Evolutionary conservation across 1,140 invertebrate species (phyloP), one percentile per base, ranked within the genome.

Genomic region (Drosophila quadrilineata): DNA sequence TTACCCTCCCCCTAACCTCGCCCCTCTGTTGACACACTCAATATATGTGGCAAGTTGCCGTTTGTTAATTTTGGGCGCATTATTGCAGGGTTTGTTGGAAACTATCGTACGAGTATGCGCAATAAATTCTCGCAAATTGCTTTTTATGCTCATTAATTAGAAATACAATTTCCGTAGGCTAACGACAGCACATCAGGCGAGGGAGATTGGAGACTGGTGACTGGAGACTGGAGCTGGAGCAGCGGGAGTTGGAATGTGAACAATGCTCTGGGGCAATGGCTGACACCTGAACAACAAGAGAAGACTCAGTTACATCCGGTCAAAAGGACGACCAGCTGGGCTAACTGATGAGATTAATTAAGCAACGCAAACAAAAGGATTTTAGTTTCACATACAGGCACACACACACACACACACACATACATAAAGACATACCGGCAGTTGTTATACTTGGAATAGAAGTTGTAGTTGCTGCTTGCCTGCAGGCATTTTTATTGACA

Each of bases 401-500:
- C 49, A 71, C 71, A 68, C 57, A 41, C n/a, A n/a, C n/a, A n/a
- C n/a, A n/a, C n/a, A n/a, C n/a, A n/a, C n/a, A n/a, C n/a, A n/a
- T n/a, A n/a, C n/a, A n/a, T n/a, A n/a, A n/a, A n/a, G n/a, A n/a
- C n/a, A n/a, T n/a, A n/a, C n/a, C 43, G 48, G 58, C 33, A 72
- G 28, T 40, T 40, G 22, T 31, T 52, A 26, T 40, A 40, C 22
- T 50, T 63, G 60, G 16, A 24, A 21, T 41, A n/a, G 28, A 31
- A 38, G 45, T 19, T 63, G 22, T 35, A 48, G 53, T 12, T 22
- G 48, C 12, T 58, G 35, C 54, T 29, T 82, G 77, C 69, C 77
- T 84, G 77, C 59, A 85, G 77, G 77, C 77, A 85, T 85, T 84
- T 84, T 84, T 85, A 84, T 84, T 84, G 77, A 84, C 79, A 85